Conservation (phyloP, 2,888 invertebrate genomes). For the Zaprionus obscuricornis region DNA sequence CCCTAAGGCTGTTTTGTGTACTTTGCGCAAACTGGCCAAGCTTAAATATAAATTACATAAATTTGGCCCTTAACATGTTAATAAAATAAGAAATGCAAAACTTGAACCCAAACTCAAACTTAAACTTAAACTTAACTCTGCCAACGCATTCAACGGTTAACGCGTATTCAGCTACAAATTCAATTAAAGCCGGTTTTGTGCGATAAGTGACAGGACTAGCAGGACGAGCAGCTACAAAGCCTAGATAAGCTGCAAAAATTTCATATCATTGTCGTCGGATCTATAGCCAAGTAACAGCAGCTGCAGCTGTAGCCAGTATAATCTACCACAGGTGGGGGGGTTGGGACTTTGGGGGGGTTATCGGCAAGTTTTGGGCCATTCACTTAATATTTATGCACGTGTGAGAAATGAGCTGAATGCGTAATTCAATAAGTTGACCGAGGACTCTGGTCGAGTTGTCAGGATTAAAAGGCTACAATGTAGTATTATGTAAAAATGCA, state of each 20-base stretch:
- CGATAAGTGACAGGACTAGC: slow-evolving; percentile 55
- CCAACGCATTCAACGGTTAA: background rate
- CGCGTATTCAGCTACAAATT: slow-evolving; percentile 47
- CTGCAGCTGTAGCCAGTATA: slow-evolving; percentile 20
- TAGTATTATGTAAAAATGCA: slow-evolving; percentile 71
- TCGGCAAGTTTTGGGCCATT: slow-evolving; percentile 36
- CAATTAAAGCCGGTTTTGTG: slow-evolving; percentile 60
- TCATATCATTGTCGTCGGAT: slow-evolving; percentile 49
- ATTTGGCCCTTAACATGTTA: slow-evolving; percentile 69
- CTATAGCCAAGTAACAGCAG: slow-evolving; percentile 46
- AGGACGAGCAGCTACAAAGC: slow-evolving; percentile 14
- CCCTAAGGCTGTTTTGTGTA: slow-evolving; percentile 45
- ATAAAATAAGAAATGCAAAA: slow-evolving; percentile 65
- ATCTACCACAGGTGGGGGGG: too few relatives aligned
- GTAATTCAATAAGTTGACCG: slow-evolving; percentile 65
- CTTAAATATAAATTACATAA: slow-evolving; percentile 65
- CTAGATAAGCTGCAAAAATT: slow-evolving; percentile 33
- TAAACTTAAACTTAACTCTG: background rate
- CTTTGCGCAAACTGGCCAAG: slow-evolving; percentile 24
- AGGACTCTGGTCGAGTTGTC: background rate
- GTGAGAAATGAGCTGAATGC: slow-evolving; percentile 72
- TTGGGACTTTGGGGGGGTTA: too few relatives aligned
- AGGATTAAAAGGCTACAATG: slow-evolving; percentile 62
- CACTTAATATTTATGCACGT: slow-evolving; percentile 50
- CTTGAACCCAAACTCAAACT: background rate